Percentiles rank a stretch among this genome's conserved stretches.
Conservation (phyloP, 2,888 invertebrate species). For the Sthenelais limicola region DNA sequence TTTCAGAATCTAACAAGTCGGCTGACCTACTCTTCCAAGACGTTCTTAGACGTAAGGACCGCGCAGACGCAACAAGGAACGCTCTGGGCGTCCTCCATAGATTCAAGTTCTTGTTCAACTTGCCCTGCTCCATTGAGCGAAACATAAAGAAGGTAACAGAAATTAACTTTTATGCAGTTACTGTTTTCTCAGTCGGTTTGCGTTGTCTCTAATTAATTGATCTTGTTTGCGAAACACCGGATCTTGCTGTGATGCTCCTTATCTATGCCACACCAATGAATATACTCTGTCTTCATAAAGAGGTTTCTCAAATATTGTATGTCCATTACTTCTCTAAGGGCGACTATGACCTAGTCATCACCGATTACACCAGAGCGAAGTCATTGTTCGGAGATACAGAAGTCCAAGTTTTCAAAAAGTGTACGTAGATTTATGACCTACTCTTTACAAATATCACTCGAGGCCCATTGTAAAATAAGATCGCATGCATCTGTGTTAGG, state of each 20-base stretch:
- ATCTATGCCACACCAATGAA: no score
- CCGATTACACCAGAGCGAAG: conserved; percentile 96
- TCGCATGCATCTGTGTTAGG: no score
- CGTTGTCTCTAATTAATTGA: neutral
- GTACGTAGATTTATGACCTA: conserved; percentile 56
- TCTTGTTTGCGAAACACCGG: neutral
- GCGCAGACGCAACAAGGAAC: conserved; percentile 95
- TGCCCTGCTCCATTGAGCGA: conserved; percentile 93
- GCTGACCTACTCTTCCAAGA: conserved; percentile 94
- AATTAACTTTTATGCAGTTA: no score
- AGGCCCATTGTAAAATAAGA: no score
- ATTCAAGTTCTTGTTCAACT: conserved; percentile 95
- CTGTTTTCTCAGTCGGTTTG: no score
- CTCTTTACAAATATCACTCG: no score
- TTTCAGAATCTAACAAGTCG: conserved; percentile 87
- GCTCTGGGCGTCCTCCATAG: conserved; percentile 92
- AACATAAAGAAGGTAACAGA: conserved; percentile 83
- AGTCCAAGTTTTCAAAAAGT: conserved; percentile 76
- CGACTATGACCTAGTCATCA: conserved; percentile 97
- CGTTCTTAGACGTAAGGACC: conserved; percentile 91
- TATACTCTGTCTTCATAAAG: no score
- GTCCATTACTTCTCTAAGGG: conserved; percentile 78
- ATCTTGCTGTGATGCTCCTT: neutral
- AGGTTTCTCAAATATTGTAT: no score
- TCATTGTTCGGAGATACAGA: conserved; percentile 96